Base-by-base conservation (phyloP, 2,888 invertebrate species). In the Lycophotia porphyrea region DNA sequence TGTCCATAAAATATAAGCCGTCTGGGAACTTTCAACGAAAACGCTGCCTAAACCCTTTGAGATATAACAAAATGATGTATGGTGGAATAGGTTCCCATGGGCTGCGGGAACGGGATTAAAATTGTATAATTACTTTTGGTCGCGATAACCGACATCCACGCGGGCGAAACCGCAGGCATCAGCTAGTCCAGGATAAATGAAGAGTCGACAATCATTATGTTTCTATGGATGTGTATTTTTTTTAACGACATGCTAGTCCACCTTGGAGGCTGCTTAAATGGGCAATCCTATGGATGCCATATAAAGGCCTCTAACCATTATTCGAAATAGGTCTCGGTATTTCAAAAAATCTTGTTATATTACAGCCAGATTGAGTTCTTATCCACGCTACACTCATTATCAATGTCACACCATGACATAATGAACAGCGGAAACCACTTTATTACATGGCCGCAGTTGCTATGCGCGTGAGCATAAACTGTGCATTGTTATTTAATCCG, bases 391-490 rank as follows among this genome's bases (percentile, higher is more conserved):
- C 18, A 55, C 21, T 44, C 58, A 49, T 81, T 80, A 60, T 76
- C 36, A 52, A 13, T 18, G 58, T 42, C 39, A 65, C 27, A 58
- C 58, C 58, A 81, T 80, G 49, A 39, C 49, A 68, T 68, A 81
- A 78, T 47, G 24, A 67, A 34, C n/a, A 27, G 27, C 70, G 77
- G 71, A 60, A 76, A 61, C 76, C 8, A 15, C 27, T 36, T 60
- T 39, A 65, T 52, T 44, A 52, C 65, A 66, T 34, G 27, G 2
- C 21, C 31, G 31, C 18, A 0, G 81, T 79, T 81, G 42, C 68
- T 63, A 68, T 68, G 78, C 81, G 61, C 81, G 27, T 31, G 76
- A 27, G 74, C 80, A 80, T 47, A 21, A 13, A 42, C n/a, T 61
- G 8, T 63, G 44, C 58, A 52, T 44, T 63, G 34, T 55, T 36